A percentile compares a stretch with the other conserved stretches of the same genome.
These are phyloP conservation scores for Anneissia japonica DNA, from an alignment of 35 echinoderm and acorn worm species.

Conservation along the genomic window DNA sequence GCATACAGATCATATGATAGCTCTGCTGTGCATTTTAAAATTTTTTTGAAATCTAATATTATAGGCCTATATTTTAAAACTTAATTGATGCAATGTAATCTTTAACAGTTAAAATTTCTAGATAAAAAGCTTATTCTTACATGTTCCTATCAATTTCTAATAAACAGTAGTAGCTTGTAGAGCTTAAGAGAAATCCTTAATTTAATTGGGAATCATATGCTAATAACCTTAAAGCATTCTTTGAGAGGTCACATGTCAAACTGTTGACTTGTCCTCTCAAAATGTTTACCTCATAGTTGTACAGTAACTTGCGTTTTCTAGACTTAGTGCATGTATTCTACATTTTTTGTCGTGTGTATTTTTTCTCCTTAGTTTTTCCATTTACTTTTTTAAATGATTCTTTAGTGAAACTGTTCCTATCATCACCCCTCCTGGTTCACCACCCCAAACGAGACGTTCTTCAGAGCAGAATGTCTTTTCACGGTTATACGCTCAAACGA, in stretches of 20 bases:
- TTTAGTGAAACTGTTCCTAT: constrained; percentile 57
- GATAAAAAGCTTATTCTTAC: too few relatives aligned
- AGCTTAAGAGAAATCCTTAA: too few relatives aligned
- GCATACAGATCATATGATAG: too few relatives aligned
- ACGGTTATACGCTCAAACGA: constrained; percentile 50
- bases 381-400: not conserved
- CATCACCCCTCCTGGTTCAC: constrained; percentile 67
- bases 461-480: constrained; percentile 70
- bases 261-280: not conserved
- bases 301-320: not conserved
- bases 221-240: not conserved
- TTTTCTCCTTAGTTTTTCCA: not conserved
- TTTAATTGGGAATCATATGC: too few relatives aligned
- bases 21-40: too few relatives aligned
- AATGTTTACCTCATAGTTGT: not conserved
- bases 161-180: too few relatives aligned
- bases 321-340: not conserved
- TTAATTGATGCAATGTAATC: too few relatives aligned
- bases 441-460: constrained; percentile 36
- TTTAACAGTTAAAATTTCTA: too few relatives aligned
- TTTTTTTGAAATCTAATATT: too few relatives aligned
- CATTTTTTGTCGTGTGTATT: not conserved
- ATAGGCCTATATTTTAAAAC: too few relatives aligned
- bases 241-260: not conserved
- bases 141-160: too few relatives aligned